A percentile compares a stretch with the other conserved stretches of the same genome.
Conservation (phyloP, 2,888 invertebrate species). For the Willowsia nigromaculata region DNA sequence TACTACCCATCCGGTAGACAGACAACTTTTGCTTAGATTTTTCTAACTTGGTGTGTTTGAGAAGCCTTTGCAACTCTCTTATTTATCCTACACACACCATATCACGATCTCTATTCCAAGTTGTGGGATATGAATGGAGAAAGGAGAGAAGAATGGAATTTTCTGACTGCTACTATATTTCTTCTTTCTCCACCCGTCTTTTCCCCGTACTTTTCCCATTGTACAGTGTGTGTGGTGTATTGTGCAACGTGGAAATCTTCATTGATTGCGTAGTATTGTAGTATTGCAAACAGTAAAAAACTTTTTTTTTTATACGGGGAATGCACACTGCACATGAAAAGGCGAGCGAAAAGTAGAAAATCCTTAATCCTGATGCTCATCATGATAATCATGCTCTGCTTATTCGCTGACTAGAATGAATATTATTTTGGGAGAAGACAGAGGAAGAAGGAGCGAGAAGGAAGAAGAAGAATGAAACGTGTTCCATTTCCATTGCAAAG, state of each 20-base stretch:
- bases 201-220: not conserved
- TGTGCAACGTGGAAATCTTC: conserved; percentile 46
- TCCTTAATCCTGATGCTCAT: not conserved
- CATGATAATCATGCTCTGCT: not conserved
- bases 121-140: not conserved
- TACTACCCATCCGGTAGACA: not conserved
- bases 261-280: conserved; percentile 36
- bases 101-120: not conserved
- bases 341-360: too few relatives aligned
- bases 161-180: not conserved
- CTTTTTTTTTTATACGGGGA: too few relatives aligned
- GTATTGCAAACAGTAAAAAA: too few relatives aligned
- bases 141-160: not conserved
- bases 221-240: not conserved
- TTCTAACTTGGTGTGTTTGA: too few relatives aligned
- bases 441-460: not conserved
- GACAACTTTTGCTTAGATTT: not conserved
- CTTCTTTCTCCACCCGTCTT: not conserved
- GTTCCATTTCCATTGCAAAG: not conserved
- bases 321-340: too few relatives aligned
- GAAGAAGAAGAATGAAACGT: not conserved
- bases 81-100: not conserved
- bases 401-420: not conserved
- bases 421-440: not conserved
- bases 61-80: not conserved